Evolutionary conservation across 2,113 vertebrate genomes (phyloP), one percentile per base, ranked within the genome.

Genomic region (Thinocorus orbignyianus): DNA sequence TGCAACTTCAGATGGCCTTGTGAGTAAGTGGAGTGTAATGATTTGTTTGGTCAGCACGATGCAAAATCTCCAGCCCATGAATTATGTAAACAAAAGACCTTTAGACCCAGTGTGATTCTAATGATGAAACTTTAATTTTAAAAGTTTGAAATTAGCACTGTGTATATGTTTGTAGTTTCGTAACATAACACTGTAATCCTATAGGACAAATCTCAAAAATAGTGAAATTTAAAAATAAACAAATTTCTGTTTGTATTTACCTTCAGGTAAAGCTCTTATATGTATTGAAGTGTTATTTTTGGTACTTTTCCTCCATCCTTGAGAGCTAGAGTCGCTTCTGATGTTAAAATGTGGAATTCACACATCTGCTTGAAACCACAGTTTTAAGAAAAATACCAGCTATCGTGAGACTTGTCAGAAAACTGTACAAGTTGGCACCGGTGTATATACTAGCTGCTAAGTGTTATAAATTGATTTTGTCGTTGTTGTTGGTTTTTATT

Each of bases 51-150:
- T 91, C 87, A 92, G 84, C 76, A 71, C 64, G n/a, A 74, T 51
- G 57, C 74, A 62, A 80, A 70, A 65, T 28, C 81, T 78, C 74
- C 90, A 91, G 52, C 26, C 82, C 57, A 79, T 95, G 83, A 95
- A 92, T 95, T 94, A 90, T 95, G 76, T 62, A 95, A 91, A 57
- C 39, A 33, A 44, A 94, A 88, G 87, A 87, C 80, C 88, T 92
- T 92, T 79, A 86, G 84, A 77, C 90, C 78, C 83, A 69, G 71
- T 20, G 11, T 49, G 52, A 66, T 80, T 83, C 70, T 88, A 73
- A 54, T 57, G 79, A 55, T 81, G 80, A 37, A 69, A 58, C 61
- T 92, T 92, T 91, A 48, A 70, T 74, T 95, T 81, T 18, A 25
- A 35, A 85, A 87, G 83, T 68, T 96, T 87, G 68, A 60, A 68